These are phyloP conservation scores for Coleophora flavipennella DNA, from an alignment of 2,888 invertebrate species.

Conservation along the genomic window DNA sequence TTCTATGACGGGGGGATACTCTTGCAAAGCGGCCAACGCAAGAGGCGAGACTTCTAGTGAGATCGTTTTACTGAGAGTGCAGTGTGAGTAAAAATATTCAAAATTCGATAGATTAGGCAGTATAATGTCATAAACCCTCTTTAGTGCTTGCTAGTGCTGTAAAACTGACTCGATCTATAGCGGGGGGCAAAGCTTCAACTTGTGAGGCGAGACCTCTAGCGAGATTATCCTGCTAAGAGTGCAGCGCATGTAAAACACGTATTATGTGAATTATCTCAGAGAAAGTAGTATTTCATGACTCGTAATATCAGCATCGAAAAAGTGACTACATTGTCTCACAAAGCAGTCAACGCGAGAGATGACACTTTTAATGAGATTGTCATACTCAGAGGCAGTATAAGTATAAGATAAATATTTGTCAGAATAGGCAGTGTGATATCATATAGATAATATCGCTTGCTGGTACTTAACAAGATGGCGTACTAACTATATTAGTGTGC, in stretches of 20 bases:
- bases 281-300: slow-evolving; percentile 41
- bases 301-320: slow-evolving; percentile 87
- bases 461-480: slow-evolving; percentile 91
- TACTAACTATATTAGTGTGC: no score
- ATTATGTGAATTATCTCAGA: neutral
- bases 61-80: slow-evolving; percentile 81
- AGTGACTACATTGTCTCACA: slow-evolving; percentile 87
- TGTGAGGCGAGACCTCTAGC: slow-evolving; percentile 86
- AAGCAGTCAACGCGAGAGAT: slow-evolving; percentile 86
- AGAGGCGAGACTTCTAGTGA: slow-evolving; percentile 88
- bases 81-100: slow-evolving; percentile 77
- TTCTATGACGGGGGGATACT: slow-evolving; percentile 86
- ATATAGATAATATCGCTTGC: no score
- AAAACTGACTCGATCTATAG: slow-evolving; percentile 85
- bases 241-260: slow-evolving; percentile 79
- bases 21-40: slow-evolving; percentile 86
- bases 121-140: slow-evolving; percentile 86
- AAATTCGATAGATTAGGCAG: no score
- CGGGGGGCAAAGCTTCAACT: slow-evolving; percentile 88
- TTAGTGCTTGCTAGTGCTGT: slow-evolving; percentile 90
- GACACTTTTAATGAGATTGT: slow-evolving; percentile 86
- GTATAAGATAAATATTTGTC: slow-evolving; percentile 37
- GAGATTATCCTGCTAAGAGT: slow-evolving; percentile 82
- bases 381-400: slow-evolving; percentile 84
- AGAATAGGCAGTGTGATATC: neutral